A percentile compares a stretch with the other conserved stretches of the same genome.
Evolutionary conservation across 2,113 vertebrate species (phyloP).

Genomic region (Tragulus kanchil): DNA sequence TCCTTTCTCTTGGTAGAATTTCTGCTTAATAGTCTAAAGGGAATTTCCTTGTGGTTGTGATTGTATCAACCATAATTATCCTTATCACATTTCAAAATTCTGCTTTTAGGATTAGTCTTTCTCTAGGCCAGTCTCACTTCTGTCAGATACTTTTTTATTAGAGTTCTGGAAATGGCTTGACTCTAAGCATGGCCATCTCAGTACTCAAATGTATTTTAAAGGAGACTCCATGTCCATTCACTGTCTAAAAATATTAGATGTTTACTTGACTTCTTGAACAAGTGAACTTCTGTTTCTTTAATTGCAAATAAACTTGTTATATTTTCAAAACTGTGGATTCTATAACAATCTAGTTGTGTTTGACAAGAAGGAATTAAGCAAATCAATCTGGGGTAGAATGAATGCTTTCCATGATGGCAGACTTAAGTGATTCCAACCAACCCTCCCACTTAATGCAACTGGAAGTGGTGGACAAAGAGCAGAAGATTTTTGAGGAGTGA

Average conservation of each 20-base stretch:
- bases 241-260: neutral
- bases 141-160: neutral
- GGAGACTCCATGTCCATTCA: neutral
- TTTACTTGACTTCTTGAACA: conserved; percentile 38
- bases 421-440: neutral
- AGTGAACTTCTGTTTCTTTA: neutral
- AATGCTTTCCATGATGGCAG: neutral
- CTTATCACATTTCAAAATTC: neutral
- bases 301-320: neutral
- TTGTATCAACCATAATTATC: neutral
- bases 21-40: neutral
- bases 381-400: neutral
- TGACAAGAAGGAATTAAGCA: neutral
- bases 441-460: neutral
- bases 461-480: neutral
- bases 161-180: neutral
- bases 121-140: neutral
- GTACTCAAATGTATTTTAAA: conserved; percentile 20
- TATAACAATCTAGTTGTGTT: neutral
- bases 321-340: conserved; percentile 1
- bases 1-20: neutral
- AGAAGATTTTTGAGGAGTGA: neutral
- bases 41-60: neutral
- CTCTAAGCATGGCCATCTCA: neutral
- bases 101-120: neutral